Percentiles rank a stretch among this genome's conserved stretches.
Conservation (phyloP, 1,140 invertebrate species). For the Stenopsyche tienmushanensis region DNA sequence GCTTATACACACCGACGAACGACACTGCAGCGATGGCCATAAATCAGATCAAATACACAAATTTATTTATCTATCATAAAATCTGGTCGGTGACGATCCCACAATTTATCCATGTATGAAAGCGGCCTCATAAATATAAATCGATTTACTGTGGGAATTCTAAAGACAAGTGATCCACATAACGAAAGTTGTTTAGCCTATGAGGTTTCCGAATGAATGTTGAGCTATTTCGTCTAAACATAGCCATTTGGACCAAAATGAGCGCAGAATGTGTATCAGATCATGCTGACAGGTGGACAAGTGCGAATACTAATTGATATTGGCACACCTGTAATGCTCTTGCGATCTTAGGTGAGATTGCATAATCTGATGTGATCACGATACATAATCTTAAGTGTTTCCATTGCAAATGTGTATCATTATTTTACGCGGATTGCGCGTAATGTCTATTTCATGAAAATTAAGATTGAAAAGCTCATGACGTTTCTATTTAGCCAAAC, state of each 20-base stretch:
- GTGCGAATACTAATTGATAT: conserved; percentile 35
- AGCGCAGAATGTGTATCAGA: conserved; percentile 29
- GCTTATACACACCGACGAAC: background rate
- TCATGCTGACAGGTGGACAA: conserved; percentile 14
- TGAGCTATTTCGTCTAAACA: too few relatives aligned
- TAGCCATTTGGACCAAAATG: conserved; percentile 13
- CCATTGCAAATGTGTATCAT: conserved; percentile 4
- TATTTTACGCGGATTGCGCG: background rate
- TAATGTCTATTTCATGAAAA: background rate
- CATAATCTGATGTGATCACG: background rate
- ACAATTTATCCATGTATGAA: conserved; percentile 37
- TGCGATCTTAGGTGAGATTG: background rate
- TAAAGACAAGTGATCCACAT: conserved; percentile 1
- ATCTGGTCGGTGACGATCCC: conserved; percentile 31
- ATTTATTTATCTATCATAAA: background rate
- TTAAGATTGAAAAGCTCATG: background rate
- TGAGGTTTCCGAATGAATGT: background rate
- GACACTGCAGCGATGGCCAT: background rate
- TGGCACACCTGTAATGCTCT: conserved; percentile 20
- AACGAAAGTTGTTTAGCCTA: conserved; percentile 34
- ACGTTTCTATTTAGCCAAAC: background rate
- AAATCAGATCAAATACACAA: background rate
- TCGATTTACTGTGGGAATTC: conserved; percentile 32
- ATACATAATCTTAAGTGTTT: background rate
- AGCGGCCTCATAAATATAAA: conserved; percentile 26